phyloP scores from a whole-genome alignment of 2,888 invertebrate genomes.

The Desoria tigrina region DNA sequence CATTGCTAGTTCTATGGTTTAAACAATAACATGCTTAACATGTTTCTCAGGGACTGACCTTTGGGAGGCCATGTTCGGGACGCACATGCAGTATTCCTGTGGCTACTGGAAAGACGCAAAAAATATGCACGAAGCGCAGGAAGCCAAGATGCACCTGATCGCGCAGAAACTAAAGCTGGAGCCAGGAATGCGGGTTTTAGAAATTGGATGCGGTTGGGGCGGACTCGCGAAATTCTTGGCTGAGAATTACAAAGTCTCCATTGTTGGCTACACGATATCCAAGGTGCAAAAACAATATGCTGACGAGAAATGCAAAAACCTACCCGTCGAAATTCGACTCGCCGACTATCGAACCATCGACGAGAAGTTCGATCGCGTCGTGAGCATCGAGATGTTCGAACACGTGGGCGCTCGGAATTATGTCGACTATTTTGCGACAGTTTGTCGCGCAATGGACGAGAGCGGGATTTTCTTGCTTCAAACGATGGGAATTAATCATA shows the following conservation, averaged over 20 bases:
- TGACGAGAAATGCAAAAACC: conserved; percentile 22
- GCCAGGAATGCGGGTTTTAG: conserved; percentile 39
- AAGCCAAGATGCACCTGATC: conserved; percentile 36
- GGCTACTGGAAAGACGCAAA: conserved; percentile 17
- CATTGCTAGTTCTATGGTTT: not conserved
- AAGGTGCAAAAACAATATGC: conserved; percentile 34
- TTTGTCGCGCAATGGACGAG: conserved; percentile 28
- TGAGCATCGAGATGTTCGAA: conserved; percentile 43
- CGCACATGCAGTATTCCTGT: conserved; percentile 11
- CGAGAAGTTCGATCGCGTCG: conserved; percentile 45
- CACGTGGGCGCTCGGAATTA: conserved; percentile 43
- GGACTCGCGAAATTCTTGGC: conserved; percentile 40
- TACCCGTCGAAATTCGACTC: conserved; percentile 35
- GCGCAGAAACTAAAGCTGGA: conserved; percentile 36
- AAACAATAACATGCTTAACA: no score
- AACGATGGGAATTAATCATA: conserved; percentile 38
- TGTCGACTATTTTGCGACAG: conserved; percentile 36
- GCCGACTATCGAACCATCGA: conserved; percentile 38
- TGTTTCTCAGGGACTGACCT: conserved; percentile 12
- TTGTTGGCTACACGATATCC: conserved; percentile 41
- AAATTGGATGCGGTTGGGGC: conserved; percentile 41
- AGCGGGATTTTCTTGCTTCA: conserved; percentile 44
- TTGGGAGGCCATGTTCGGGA: not conserved
- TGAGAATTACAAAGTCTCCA: conserved; percentile 37
- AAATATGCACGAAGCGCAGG: conserved; percentile 26